Evolutionary conservation across 1,140 invertebrate species (phyloP).

Genomic region (Aethina tumida): DNA sequence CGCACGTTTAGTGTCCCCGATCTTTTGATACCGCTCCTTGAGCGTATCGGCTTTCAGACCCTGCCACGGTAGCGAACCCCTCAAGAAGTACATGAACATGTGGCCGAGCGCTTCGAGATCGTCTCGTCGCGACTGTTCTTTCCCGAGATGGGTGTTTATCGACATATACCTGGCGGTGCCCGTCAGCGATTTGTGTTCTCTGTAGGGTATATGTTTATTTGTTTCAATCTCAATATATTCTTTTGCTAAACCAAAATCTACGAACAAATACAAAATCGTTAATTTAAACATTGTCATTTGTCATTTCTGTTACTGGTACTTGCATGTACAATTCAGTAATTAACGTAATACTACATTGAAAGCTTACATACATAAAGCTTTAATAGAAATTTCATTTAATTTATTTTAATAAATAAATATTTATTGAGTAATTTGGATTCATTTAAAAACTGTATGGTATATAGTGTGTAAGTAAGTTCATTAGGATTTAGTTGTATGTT

Average conservation of each 20-base stretch:
- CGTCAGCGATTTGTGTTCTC: slow-evolving; percentile 99
- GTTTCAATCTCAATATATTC: slow-evolving; percentile 99
- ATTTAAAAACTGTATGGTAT: no score
- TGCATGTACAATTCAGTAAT: no score
- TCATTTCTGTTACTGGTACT: no score
- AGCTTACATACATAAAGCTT: no score
- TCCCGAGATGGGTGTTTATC: slow-evolving; percentile 99
- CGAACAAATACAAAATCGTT: slow-evolving; percentile 17
- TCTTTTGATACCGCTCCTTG: slow-evolving; percentile 99
- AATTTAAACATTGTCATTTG: not conserved
- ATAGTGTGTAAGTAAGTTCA: no score
- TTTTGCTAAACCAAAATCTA: slow-evolving; percentile 98
- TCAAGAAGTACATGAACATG: slow-evolving; percentile 99
- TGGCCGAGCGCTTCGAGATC: slow-evolving; percentile 98
- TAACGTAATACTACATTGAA: no score
- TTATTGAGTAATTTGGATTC: no score
- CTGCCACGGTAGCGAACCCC: slow-evolving; percentile 98
- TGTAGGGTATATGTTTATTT: slow-evolving; percentile 99
- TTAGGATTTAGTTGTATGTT: no score
- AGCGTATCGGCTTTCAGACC: slow-evolving; percentile 98
- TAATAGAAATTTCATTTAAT: no score
- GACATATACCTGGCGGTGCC: slow-evolving; percentile 99
- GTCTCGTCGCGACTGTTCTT: slow-evolving; percentile 98
- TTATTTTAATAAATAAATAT: no score
- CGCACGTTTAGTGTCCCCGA: slow-evolving; percentile 96